Percentiles rank a stretch among this genome's conserved stretches.
Evolutionary conservation across 2,113 vertebrate species (phyloP).

Genomic region (Stomatorhinus ivindoensis): DNA sequence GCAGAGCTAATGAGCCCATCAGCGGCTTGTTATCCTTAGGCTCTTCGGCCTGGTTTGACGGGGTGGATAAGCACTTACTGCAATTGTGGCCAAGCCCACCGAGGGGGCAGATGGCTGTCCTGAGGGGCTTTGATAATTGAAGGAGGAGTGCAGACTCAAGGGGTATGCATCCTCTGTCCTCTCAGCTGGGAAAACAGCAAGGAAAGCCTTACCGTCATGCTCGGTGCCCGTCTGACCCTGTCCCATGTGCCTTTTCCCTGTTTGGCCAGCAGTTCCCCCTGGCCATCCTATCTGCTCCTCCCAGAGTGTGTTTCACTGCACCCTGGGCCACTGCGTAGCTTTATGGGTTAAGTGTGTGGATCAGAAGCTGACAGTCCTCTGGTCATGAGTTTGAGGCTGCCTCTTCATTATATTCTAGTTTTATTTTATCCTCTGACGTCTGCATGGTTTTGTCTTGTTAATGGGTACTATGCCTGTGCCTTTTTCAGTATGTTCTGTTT

Average conservation of each 20-base stretch:
- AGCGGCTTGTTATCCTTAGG: conserved; percentile 39
- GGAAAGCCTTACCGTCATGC: not conserved
- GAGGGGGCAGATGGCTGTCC: not conserved
- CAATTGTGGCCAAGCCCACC: not conserved
- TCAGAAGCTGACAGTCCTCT: not conserved
- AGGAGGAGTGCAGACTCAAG: not conserved
- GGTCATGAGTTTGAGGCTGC: not conserved
- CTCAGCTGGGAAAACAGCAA: not conserved
- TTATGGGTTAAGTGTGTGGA: not conserved
- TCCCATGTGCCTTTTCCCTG: not conserved
- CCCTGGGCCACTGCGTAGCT: not conserved
- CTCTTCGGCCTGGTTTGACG: not conserved
- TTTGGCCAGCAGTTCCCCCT: not conserved
- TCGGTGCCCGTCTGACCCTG: not conserved
- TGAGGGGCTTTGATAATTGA: not conserved
- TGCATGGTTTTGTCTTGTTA: not conserved
- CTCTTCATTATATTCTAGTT: not conserved
- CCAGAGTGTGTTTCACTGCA: not conserved
- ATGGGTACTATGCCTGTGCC: not conserved
- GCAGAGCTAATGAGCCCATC: conserved; percentile 45
- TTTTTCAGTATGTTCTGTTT: not conserved
- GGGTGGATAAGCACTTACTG: not conserved
- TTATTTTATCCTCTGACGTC: not conserved
- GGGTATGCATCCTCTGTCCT: not conserved
- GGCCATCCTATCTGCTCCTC: not conserved